Conservation (phyloP, 1,140 invertebrate species). For the Rhagoletis zephyria region DNA sequence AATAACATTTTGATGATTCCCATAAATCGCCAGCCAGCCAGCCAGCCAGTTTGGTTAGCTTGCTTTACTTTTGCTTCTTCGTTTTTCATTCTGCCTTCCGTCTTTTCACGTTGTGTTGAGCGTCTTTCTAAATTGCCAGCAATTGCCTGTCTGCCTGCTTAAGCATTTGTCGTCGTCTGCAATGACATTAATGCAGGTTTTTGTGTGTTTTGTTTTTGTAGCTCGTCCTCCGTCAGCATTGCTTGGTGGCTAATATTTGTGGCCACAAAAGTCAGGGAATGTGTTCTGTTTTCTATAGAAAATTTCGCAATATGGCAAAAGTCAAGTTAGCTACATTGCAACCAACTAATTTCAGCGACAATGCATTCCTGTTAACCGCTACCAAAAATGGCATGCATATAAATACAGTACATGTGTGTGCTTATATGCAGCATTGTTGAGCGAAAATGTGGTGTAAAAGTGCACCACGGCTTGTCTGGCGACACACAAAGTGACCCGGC, state of each 20-base stretch:
- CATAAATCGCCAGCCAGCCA: slow-evolving; percentile 6
- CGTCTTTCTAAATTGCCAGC: neutral
- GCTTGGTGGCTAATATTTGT: slow-evolving; percentile 47
- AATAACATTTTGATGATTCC: slow-evolving; percentile 1
- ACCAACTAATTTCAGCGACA: slow-evolving; percentile 39
- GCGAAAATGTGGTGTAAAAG: neutral
- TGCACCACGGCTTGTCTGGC: neutral
- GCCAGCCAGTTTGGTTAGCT: neutral
- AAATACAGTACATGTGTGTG: neutral
- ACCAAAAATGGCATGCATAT: slow-evolving; percentile 17
- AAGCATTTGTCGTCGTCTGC: slow-evolving; percentile 29
- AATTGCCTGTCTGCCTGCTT: slow-evolving; percentile 1
- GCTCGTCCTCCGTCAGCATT: neutral
- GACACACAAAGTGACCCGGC: neutral
- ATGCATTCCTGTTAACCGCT: slow-evolving; percentile 33
- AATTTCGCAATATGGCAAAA: slow-evolving; percentile 25
- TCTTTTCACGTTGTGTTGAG: no score
- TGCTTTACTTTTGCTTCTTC: neutral
- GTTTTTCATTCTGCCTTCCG: neutral
- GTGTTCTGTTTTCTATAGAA: slow-evolving; percentile 4
- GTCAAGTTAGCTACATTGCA: slow-evolving; percentile 35
- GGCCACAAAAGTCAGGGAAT: slow-evolving; percentile 16
- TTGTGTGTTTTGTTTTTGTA: neutral
- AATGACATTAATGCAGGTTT: slow-evolving; percentile 2
- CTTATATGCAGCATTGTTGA: neutral